Conservation (phyloP, 2,888 invertebrate genomes). For the Acrocera orbiculus region DNA sequence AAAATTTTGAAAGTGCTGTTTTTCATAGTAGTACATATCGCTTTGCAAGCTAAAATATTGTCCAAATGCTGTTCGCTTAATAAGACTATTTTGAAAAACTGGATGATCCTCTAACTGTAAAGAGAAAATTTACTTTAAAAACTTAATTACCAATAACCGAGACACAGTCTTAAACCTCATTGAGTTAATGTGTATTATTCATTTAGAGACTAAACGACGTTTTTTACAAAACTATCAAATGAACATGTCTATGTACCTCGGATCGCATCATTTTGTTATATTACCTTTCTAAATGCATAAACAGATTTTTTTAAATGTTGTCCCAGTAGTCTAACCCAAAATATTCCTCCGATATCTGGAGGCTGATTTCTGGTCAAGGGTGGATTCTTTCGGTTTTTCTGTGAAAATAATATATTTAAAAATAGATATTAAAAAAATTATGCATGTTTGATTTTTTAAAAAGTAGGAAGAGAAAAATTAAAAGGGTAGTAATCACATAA, state of each 20-base stretch:
- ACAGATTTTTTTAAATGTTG: conserved; percentile 64
- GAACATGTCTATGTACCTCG: no score
- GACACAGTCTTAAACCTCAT: no score
- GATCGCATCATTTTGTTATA: no score
- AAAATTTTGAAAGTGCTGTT: conserved; percentile 54
- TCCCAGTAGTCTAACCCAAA: conserved; percentile 68
- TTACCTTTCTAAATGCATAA: conserved; percentile 55
- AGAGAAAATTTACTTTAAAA: not conserved
- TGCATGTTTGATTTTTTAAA: not conserved
- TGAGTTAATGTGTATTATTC: no score
- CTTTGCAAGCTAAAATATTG: conserved; percentile 61
- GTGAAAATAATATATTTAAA: conserved; percentile 1
- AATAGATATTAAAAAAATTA: not conserved
- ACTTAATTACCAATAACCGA: no score
- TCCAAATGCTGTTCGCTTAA: conserved; percentile 58
- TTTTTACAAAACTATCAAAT: no score
- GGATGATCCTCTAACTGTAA: conserved; percentile 24
- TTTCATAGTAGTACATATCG: conserved; percentile 58
- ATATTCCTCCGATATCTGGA: conserved; percentile 65
- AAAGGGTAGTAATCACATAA: no score
- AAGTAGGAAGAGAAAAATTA: not conserved
- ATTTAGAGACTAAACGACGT: no score
- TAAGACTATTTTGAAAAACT: conserved; percentile 42
- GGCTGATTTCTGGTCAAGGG: conserved; percentile 60
- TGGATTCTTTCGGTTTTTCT: conserved; percentile 46